Evolutionary conservation across 2,797 vertebrate species (phyloP).

Genomic region (Gambusia yucatana): DNA sequence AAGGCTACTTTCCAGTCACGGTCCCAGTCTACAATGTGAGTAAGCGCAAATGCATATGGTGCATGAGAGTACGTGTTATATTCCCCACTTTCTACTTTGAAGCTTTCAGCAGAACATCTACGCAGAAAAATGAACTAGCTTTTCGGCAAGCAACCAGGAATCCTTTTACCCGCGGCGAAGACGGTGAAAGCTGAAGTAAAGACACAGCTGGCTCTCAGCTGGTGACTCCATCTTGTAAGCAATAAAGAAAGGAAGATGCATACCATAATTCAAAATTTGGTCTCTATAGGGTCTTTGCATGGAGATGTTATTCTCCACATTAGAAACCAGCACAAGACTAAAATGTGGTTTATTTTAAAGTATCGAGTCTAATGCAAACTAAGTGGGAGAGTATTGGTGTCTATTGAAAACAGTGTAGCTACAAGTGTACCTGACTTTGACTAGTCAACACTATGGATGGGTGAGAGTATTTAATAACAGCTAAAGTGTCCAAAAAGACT

Average conservation of each 20-base stretch:
- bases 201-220: conserved; percentile 66
- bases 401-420: background rate
- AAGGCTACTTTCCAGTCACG: background rate
- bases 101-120: conserved; percentile 4
- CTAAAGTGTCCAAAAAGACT: background rate
- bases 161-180: conserved; percentile 49
- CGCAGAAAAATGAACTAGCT: conserved; percentile 50
- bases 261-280: conserved; percentile 1
- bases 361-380: background rate
- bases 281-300: background rate
- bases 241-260: conserved; percentile 33
- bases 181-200: conserved; percentile 61
- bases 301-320: background rate
- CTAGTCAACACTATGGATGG: background rate
- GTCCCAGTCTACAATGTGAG: background rate
- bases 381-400: background rate
- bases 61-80: background rate
- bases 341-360: background rate
- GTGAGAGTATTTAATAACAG: background rate
- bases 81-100: conserved; percentile 8
- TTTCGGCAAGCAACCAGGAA: conserved; percentile 35
- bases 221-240: conserved; percentile 39
- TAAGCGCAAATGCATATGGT: background rate
- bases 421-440: background rate
- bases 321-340: background rate